Conservation (phyloP, 2,113 vertebrate species). For the Laterallus jamaicensis region DNA sequence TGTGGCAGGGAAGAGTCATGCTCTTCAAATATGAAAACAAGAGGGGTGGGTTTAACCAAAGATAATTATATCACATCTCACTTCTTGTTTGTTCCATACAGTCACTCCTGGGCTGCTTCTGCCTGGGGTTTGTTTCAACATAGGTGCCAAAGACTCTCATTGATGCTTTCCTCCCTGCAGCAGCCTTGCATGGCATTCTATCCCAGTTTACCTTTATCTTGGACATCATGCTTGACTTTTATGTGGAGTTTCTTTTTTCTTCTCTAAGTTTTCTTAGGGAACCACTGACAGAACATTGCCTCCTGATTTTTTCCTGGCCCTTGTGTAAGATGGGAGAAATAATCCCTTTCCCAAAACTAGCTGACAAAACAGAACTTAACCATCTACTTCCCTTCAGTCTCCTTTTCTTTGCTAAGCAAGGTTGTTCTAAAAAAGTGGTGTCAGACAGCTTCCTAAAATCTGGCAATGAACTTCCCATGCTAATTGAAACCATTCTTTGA, state of each 20-base stretch:
- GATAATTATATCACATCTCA: neutral
- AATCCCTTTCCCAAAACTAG: neutral
- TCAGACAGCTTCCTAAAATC: neutral
- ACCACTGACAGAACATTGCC: neutral
- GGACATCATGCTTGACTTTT: conserved; percentile 51
- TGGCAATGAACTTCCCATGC: neutral
- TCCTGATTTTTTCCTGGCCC: neutral
- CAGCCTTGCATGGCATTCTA: conserved; percentile 42
- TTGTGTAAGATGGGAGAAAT: neutral
- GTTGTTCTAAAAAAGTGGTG: neutral
- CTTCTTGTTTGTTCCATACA: neutral
- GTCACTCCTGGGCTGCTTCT: conserved; percentile 54
- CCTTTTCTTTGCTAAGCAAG: neutral
- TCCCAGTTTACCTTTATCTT: conserved; percentile 65
- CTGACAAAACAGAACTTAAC: neutral
- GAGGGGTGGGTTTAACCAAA: neutral
- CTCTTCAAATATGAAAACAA: neutral
- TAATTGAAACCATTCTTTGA: neutral
- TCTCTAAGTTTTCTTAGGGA: neutral
- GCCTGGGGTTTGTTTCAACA: conserved; percentile 49
- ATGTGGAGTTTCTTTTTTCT: neutral
- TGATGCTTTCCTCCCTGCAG: conserved; percentile 65
- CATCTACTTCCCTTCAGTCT: neutral
- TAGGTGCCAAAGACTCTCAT: conserved; percentile 51
- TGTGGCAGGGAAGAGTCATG: neutral